These are phyloP conservation scores for Magallana ariakensis DNA, from an alignment of 1,140 invertebrate species.

Conservation along the genomic window DNA sequence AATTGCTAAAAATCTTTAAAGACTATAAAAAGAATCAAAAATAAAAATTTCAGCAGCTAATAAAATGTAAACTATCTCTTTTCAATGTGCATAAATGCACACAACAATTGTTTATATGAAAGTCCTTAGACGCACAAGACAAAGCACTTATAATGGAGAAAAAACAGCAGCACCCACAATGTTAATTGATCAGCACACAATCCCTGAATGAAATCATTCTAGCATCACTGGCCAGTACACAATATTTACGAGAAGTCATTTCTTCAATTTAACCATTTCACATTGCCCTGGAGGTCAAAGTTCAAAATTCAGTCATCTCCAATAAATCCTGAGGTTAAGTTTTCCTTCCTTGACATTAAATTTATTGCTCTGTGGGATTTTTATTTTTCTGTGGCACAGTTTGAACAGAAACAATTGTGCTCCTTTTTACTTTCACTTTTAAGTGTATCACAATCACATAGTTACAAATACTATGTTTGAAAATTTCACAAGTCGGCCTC, in stretches of 20 bases:
- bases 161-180: conserved; percentile 28
- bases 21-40: neutral
- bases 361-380: conserved; percentile 1
- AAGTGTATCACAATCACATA: conserved; percentile 7
- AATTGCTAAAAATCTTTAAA: conserved; percentile 11
- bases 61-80: neutral
- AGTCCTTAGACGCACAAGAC: neutral
- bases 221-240: conserved; percentile 19
- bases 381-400: conserved; percentile 21
- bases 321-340: conserved; percentile 23
- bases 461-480: conserved; percentile 4
- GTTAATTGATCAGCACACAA: conserved; percentile 12
- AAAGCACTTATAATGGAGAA: conserved; percentile 28
- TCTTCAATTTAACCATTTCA: conserved; percentile 12
- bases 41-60: conserved; percentile 17
- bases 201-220: conserved; percentile 28
- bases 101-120: neutral
- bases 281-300: conserved; percentile 7
- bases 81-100: neutral
- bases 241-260: conserved; percentile 1
- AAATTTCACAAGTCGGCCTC: neutral
- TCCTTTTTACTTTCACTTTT: neutral
- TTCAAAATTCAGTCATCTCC: neutral
- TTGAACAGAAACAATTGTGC: neutral
- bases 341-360: neutral